Evolutionary conservation across 2,888 invertebrate genomes (phyloP), one percentile per base, ranked within the genome.

Genomic region (Podabrus alpinus): DNA sequence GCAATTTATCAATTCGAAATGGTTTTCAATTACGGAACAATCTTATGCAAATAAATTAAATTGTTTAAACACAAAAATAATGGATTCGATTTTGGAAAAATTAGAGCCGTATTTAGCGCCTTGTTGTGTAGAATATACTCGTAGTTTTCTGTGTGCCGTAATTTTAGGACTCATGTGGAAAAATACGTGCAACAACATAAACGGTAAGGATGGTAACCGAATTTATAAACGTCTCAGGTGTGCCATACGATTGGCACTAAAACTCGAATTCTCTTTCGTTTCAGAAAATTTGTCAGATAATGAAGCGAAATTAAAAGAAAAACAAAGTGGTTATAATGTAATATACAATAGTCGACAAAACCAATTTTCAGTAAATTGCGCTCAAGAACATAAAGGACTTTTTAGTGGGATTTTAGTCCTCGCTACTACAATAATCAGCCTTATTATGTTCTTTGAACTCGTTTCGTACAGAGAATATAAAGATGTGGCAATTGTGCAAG

Each of bases 91-190:
- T 68, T 73, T 81, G 17, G 25, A 66, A 59, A 82, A 81, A 73
- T 68, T 80, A 2, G 80, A 80, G 77, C 95, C 95, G 0, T 96
- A 96, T 85, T 90, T 97, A 73, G 97, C 95, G 84, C 97, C 97
- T 0, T 96, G 96, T 87, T 92, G 92, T 97, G 82, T 97, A 97
- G 87, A n/a, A n/a, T n/a, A n/a, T n/a, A n/a, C n/a, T n/a, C 97
- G 97, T 88, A 95, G 95, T 60, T 90, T 97, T 69, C 95, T 97
- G 78, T 96, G 95, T 83, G 96, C 97, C 19, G 97, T 96, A 25
- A 93, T 96, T 79, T 88, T 95, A 72, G 96, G 94, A 85, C 94
- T 96, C 86, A 95, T 72, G 45, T 64, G 72, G 29, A 60, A 67
- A 72, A 72, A 67, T 67, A 60, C 29, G 15, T 67, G 60, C 16